Evolutionary conservation across 2,797 vertebrate species (phyloP), one percentile per base, ranked within the genome.

Genomic region (Schizopygopsis malacanthus): DNA sequence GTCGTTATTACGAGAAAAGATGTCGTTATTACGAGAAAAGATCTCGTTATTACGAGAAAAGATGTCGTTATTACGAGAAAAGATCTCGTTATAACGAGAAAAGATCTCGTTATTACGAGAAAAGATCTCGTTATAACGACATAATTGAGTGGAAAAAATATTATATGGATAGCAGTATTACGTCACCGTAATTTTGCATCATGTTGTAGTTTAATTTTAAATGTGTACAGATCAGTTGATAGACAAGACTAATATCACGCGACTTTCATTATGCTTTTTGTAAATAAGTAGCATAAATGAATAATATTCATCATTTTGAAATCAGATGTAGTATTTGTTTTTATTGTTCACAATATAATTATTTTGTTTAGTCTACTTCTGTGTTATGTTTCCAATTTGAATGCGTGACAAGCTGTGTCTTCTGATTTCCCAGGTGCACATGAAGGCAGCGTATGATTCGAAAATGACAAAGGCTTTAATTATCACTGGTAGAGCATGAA

Each of bases 381-480:
- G 61, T 63, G 61, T 63, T 63, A 63, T 28, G 61, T 63, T 63
- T 63, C 61, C 12, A 15, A 28, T 12, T 15, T 65, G n/a, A 63
- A 63, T 63, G 13, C 2, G 25, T 65, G 63, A 33, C 63, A 33
- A 65, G 13, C 63, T 65, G 63, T 65, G 16, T 15, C 28, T 65
- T 65, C 13, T 0, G 25, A 65, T 65, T 33, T 71, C 39, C 39
- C 69, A 43, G 39, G 11, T 71, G 69, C 39, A 43, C 69, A n/a
- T n/a, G 18, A 70, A 70, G 18, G 37, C 67, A 70, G 67, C 12
- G 22, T 70, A 71, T 71, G 69, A 71, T 71, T 43, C 43, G 63
- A 22, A 71, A 71, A 71, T 43, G 20, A 71, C 69, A 71, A 71
- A n/a, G 20, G 69, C 20, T 71, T 71, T 71, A 71, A 71, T 71